Conservation (phyloP, 2,113 vertebrate species). For the Pipa parva region DNA sequence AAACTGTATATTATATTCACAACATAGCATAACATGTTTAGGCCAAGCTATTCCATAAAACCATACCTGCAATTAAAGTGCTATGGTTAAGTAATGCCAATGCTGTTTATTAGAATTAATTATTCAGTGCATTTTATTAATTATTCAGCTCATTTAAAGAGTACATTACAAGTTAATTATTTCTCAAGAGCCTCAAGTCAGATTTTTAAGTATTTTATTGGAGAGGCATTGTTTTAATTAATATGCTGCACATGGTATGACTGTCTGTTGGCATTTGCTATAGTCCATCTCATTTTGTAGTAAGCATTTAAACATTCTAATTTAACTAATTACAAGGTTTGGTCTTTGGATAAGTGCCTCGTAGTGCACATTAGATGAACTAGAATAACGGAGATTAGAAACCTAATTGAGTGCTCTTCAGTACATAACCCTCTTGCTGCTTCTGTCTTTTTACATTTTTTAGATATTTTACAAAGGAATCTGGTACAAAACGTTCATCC, state of each 20-base stretch:
- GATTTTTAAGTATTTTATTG: background rate
- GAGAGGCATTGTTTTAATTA: background rate
- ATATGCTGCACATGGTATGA: background rate
- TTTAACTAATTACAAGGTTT: background rate
- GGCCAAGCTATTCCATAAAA: no score
- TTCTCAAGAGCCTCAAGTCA: background rate
- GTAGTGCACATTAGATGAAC: background rate
- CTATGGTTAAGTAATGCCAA: background rate
- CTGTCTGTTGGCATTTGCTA: background rate
- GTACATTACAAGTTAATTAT: background rate
- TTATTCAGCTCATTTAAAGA: no score
- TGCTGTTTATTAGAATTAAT: background rate
- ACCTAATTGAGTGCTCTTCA: background rate
- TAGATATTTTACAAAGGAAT: no score
- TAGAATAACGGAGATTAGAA: background rate
- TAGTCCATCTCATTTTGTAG: background rate
- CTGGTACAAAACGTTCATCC: no score
- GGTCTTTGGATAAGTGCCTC: background rate
- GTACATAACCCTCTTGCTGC: no score
- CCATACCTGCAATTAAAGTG: no score
- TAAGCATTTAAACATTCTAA: background rate
- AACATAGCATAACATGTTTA: no score
- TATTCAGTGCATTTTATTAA: background rate
- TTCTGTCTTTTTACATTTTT: no score
- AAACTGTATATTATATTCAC: no score